phyloP scores from a whole-genome alignment of 2,113 vertebrate genomes.

The Tetrax tetrax region DNA sequence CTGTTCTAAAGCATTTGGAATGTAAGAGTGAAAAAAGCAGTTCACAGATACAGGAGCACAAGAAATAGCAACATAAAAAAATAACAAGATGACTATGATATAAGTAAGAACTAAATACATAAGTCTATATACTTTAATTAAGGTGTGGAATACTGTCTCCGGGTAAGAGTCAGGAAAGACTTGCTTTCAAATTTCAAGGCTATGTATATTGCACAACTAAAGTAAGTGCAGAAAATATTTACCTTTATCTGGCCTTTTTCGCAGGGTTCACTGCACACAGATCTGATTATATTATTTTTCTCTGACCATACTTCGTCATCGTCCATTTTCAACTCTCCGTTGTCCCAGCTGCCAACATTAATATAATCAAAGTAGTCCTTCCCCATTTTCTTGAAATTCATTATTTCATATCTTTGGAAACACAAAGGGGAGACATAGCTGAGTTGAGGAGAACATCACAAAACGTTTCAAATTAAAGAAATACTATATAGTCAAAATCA shows the following conservation, averaged over 20 bases:
- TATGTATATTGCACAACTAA: background rate
- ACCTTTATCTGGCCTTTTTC: constrained; percentile 98
- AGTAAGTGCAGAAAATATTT: background rate
- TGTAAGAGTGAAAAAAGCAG: background rate
- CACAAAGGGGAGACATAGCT: constrained; percentile 17
- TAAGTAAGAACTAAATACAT: background rate
- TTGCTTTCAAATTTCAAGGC: background rate
- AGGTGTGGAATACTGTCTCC: background rate
- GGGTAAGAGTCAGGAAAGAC: background rate
- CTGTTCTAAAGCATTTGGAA: background rate
- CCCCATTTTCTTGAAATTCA: constrained; percentile 99
- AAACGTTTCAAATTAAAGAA: background rate
- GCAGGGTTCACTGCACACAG: constrained; percentile 98
- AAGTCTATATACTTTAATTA: background rate
- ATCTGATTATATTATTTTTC: constrained; percentile 88
- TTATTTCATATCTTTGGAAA: constrained; percentile 93
- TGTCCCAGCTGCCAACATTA: constrained; percentile 97
- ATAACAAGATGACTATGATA: background rate
- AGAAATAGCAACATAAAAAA: background rate
- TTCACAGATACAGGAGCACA: background rate
- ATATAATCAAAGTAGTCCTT: constrained; percentile 97
- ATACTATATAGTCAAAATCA: no score
- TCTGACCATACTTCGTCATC: constrained; percentile 95
- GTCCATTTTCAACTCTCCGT: constrained; percentile 92
- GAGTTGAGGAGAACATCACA: background rate